phyloP scores from a whole-genome alignment of 2,113 vertebrate genomes.

The Egretta garzetta region DNA sequence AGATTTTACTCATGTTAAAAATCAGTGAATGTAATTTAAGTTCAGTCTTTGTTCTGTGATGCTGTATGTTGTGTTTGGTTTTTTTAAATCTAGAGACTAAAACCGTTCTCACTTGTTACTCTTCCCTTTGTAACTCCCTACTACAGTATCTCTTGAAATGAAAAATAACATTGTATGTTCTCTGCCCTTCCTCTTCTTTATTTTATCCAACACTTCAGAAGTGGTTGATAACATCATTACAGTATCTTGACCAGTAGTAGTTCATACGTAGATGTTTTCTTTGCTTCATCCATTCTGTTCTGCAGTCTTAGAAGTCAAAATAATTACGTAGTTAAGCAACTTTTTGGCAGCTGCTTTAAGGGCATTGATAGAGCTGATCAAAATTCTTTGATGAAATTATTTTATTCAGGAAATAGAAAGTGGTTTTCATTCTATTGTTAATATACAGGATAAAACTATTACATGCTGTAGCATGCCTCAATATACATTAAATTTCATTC shows the following conservation, averaged over 20 bases:
- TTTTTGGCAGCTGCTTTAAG: conserved; percentile 11
- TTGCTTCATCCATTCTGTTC: neutral
- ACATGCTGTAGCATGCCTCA: neutral
- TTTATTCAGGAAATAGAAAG: neutral
- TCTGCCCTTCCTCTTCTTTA: neutral
- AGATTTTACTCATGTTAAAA: neutral
- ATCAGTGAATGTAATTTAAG: neutral
- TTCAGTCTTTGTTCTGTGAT: neutral
- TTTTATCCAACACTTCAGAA: neutral
- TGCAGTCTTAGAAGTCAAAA: neutral
- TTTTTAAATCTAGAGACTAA: neutral
- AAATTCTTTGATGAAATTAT: neutral
- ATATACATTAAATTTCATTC: neutral
- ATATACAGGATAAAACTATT: neutral
- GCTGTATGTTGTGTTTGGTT: neutral
- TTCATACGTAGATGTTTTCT: neutral
- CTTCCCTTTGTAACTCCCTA: neutral
- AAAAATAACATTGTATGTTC: neutral
- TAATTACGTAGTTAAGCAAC: neutral
- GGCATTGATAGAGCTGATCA: neutral
- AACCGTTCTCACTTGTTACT: neutral
- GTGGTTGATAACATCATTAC: neutral
- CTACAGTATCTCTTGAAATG: neutral
- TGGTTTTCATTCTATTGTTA: neutral
- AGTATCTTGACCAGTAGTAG: neutral